Conservation (phyloP, 2,113 vertebrate genomes). For the Corythornis madagascariensis region DNA sequence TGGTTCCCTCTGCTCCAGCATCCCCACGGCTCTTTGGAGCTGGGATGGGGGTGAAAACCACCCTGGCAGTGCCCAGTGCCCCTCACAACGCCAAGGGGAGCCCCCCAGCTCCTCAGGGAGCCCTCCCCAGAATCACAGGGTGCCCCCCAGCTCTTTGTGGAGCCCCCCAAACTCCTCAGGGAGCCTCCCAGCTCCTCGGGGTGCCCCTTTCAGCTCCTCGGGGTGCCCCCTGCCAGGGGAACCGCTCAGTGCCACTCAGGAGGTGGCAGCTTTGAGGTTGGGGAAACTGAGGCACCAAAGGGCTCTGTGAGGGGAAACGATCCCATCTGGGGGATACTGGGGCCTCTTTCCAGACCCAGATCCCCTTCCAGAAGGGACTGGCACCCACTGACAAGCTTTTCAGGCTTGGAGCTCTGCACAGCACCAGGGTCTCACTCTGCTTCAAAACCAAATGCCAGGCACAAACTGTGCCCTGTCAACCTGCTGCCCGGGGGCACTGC, state of each 20-base stretch:
- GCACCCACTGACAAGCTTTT: not conserved
- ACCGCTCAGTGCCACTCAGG: accelerated
- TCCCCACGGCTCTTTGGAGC: not conserved
- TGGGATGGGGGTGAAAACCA: not conserved
- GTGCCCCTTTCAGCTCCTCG: not conserved
- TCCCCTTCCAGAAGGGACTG: not conserved
- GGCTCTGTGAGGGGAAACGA: not conserved
- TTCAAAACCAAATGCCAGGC: not conserved
- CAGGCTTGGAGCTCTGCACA: not conserved
- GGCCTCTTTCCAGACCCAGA: not conserved
- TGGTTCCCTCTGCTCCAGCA: slow-evolving; percentile 5
- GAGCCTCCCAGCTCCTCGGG: not conserved
- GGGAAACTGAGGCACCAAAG: not conserved
- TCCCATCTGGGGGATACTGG: not conserved
- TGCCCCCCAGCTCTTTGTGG: not conserved
- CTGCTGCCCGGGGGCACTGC: not conserved
- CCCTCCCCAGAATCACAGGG: not conserved
- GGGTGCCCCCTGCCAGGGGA: not conserved
- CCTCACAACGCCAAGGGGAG: accelerated
- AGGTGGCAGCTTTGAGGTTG: not conserved
- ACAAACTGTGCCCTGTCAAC: not conserved
- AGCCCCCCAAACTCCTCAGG: not conserved
- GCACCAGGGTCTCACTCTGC: not conserved
- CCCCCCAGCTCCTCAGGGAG: not conserved
- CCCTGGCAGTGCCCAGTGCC: accelerated